Evolutionary conservation across 1,140 invertebrate species (phyloP), one percentile per base, ranked within the genome.

Genomic region (Caenorhabditis briggsae): DNA sequence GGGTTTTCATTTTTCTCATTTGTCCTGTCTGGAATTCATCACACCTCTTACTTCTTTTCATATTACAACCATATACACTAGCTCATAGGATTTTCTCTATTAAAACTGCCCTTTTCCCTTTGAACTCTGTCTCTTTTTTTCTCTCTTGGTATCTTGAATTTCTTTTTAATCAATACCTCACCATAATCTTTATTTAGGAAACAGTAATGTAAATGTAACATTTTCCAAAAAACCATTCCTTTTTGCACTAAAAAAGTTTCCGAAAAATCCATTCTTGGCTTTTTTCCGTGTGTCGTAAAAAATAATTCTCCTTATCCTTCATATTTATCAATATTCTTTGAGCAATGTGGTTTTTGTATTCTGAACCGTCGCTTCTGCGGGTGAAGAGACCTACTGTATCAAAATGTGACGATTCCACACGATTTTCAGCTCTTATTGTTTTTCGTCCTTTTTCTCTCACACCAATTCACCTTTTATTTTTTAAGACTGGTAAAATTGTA

Each of bases 391-490:
- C 82, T 59, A 83, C 55, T 83, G 55, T 58, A 83, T 61, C 55
- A 83, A 83, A 83, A 9, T 82, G 43, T 48, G 56, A 58, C 41
- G 20, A 33, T n/a, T 33, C 3, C 3, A 33, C 33, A 33, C n/a
- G 12, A 33, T 48, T 50, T 53, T 33, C 83, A 55, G 70, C n/a
- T 70, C 12, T 53, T 64, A 3, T 58, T 33, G 14, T 41, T 65
- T 43, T 12, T 48, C 48, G 50, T 53, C n/a, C 61, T 58, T 33
- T 41, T 65, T 43, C 16, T 48, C 48, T 61, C 83, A 48, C 83
- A 64, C 64, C 50, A 64, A n/a, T 86, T 86, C 53, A 61, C 33
- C 48, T 78, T 86, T 86, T 70, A 50, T 50, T 61, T 59, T 82
- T 83, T 18, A 50, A 82, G 85, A 74, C 56, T 82, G 78, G 74